These are phyloP conservation scores for Nephrocerus scutellatus DNA, from an alignment of 2,888 invertebrate genomes.

Conservation along the genomic window DNA sequence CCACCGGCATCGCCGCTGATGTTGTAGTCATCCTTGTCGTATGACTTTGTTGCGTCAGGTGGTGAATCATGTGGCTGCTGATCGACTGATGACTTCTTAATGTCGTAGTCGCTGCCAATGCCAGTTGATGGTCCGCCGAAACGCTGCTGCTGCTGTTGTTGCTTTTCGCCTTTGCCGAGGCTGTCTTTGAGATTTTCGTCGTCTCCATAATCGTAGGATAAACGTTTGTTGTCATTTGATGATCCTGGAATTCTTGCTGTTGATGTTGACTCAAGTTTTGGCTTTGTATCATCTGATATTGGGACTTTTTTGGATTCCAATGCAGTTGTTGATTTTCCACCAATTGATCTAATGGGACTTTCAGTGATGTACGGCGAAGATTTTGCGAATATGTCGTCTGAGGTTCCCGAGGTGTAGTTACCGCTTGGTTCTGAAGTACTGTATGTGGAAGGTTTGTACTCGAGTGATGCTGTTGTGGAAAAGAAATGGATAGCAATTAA, in stretches of 20 bases:
- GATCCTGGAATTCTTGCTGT: slow-evolving; percentile 20
- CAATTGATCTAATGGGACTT: slow-evolving; percentile 18
- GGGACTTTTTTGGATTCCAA: slow-evolving; percentile 20
- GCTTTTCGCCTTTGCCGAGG: slow-evolving; percentile 43
- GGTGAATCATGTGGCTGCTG: slow-evolving; percentile 19
- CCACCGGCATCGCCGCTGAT: slow-evolving; percentile 20
- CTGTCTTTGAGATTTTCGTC: slow-evolving; percentile 47
- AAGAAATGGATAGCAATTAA: not conserved
- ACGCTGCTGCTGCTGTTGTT: slow-evolving; percentile 32
- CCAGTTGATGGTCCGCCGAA: slow-evolving; percentile 15
- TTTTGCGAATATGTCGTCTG: slow-evolving; percentile 32
- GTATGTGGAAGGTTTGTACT: slow-evolving; percentile 45
- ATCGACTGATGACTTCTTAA: slow-evolving; percentile 18
- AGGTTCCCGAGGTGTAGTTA: slow-evolving; percentile 23
- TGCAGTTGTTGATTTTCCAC: slow-evolving; percentile 22
- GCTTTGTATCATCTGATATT: slow-evolving; percentile 21
- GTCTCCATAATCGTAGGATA: slow-evolving; percentile 35
- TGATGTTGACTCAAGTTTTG: slow-evolving; percentile 9
- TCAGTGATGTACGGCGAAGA: slow-evolving; percentile 31
- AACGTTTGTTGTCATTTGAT: slow-evolving; percentile 23
- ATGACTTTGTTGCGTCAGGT: slow-evolving; percentile 17
- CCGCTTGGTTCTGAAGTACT: slow-evolving; percentile 37
- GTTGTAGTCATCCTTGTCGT: slow-evolving; percentile 21
- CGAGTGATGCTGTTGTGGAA: slow-evolving; percentile 43
- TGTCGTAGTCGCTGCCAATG: slow-evolving; percentile 23